phyloP scores from a whole-genome alignment of 2,888 invertebrate species.

The Junonia oenone region DNA sequence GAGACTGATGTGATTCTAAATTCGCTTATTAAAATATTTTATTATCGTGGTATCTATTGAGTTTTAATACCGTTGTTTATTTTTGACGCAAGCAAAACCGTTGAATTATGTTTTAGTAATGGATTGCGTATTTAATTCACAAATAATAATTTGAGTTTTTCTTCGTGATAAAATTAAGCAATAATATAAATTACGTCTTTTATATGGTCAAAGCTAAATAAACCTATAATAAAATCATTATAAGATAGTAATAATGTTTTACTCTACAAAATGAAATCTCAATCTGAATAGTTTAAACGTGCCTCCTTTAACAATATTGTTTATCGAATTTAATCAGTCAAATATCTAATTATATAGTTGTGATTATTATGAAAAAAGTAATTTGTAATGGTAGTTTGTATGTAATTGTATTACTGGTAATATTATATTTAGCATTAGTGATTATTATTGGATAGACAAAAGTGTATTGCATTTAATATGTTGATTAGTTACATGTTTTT shows the following conservation, averaged over 20 bases:
- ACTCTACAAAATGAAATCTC: neutral
- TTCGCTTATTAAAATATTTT: neutral
- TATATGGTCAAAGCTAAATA: neutral
- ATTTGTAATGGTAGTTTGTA: slow-evolving; percentile 54
- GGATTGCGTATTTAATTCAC: slow-evolving; percentile 29
- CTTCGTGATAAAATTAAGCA: neutral
- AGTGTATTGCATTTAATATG: slow-evolving; percentile 68
- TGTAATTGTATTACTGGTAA: slow-evolving; percentile 50
- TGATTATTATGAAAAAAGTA: slow-evolving; percentile 55
- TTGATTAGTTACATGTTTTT: slow-evolving; percentile 46
- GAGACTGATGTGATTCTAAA: slow-evolving; percentile 18
- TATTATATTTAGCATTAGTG: slow-evolving; percentile 52
- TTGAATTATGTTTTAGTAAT: slow-evolving; percentile 33
- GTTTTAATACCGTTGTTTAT: neutral
- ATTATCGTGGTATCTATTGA: neutral
- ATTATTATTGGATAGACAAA: slow-evolving; percentile 42
- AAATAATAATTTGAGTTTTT: neutral
- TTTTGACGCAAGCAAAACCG: neutral
- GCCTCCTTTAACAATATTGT: slow-evolving; percentile 1
- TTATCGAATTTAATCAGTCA: slow-evolving; percentile 25
- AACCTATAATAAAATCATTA: neutral
- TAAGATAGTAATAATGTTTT: neutral
- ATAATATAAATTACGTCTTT: neutral
- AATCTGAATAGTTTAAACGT: slow-evolving; percentile 1
- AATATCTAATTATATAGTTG: slow-evolving; percentile 42